Conservation (phyloP, 2,888 invertebrate genomes). For the Nycteola revayana region DNA sequence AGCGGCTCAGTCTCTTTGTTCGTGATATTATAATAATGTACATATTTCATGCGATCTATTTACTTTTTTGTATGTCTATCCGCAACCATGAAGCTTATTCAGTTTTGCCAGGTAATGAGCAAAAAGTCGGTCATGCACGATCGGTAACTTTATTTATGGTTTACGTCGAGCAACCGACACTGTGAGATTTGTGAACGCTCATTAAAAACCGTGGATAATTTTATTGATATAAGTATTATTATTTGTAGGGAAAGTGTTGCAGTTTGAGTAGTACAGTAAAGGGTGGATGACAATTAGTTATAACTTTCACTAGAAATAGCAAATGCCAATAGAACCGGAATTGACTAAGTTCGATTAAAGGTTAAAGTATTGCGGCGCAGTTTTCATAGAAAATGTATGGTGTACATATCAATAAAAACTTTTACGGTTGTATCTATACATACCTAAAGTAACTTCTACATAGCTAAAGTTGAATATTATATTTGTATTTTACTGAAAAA, state of each 20-base stretch:
- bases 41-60: constrained; percentile 44
- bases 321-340: no score
- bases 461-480: no score
- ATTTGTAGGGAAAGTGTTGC: constrained; percentile 9
- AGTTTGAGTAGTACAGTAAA: no score
- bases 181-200: constrained; percentile 33
- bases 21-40: constrained; percentile 43
- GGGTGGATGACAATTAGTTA: no score
- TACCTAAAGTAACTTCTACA: no score
- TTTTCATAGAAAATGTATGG: no score
- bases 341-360: no score
- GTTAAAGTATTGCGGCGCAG: no score
- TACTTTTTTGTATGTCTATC: constrained; percentile 42
- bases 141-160: constrained; percentile 37
- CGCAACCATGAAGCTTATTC: constrained; percentile 34
- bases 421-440: no score
- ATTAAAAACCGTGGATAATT: constrained; percentile 24
- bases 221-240: constrained; percentile 27
- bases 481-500: no score
- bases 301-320: no score
- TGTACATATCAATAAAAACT: no score
- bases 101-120: constrained; percentile 45
- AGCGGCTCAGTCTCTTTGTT: constrained; percentile 38
- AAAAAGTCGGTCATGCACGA: constrained; percentile 48
- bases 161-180: constrained; percentile 24